Evolutionary conservation across 2,113 vertebrate species (phyloP), one percentile per base, ranked within the genome.

Genomic region (Brachyhypopomus occidentalis): DNA sequence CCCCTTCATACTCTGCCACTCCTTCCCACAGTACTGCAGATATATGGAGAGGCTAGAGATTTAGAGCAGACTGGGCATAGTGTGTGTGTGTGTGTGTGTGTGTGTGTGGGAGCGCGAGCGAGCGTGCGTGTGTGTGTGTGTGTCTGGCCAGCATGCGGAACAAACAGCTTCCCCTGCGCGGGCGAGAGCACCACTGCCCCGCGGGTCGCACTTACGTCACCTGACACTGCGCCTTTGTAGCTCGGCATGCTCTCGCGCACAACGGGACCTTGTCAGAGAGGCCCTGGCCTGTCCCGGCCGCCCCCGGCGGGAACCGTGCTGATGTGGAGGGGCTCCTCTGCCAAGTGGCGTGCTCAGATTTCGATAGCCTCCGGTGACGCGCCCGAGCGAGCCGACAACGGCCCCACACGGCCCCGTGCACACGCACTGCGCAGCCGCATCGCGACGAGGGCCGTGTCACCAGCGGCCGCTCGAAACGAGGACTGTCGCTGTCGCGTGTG

Each of bases 321-420:
- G 82, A 81, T 75, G 38, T 59, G 83, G 77, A 27, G 55, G 74
- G 83, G 70, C 88, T 88, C 84, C 84, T 90, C 89, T 89, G 89
- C 86, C 91, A 90, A 87, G 86, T 79, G 58, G 60, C 86, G 81
- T 62, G 81, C 86, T 90, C 89, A 88, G 88, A 89, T 73, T 82
- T 70, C 56, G 78, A 85, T 87, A 78, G 64, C 73, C 83, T 80
- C 58, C 75, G 16, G 66, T 56, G 75, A 73, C 75, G 73, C 36
- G 36, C 27, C 56, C 36, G 74, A 34, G 22, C 36, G 62, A 45
- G 56, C 23, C 9, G 58, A 36, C 67, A 25, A 55, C 36, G 22
- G 72, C 23, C 41, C 22, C 36, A 12, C 1, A 6, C 30, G 14
- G 69, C 36, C 19, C 72, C 56, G 72, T 41, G 72, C n/a, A 11